Evolutionary conservation across 2,797 vertebrate species (phyloP).

Genomic region (Leucoraja ocellata): DNA sequence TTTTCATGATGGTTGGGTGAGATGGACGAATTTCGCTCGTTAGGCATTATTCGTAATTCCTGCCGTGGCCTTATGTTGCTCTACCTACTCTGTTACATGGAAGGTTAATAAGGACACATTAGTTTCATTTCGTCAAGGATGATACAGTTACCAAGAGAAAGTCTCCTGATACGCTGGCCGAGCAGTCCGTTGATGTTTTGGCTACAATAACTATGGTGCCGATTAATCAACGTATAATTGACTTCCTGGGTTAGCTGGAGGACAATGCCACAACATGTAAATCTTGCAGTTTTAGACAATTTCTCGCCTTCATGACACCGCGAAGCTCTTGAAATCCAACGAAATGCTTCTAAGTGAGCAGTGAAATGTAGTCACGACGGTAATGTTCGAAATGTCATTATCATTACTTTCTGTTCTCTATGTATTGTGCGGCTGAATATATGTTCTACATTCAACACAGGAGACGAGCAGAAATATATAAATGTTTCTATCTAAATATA

Average conservation of each 20-base stretch:
- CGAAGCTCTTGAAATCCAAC: no score
- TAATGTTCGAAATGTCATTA: background rate
- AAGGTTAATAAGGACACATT: background rate
- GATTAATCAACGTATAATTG: background rate
- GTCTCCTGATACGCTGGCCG: no score
- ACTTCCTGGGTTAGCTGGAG: background rate
- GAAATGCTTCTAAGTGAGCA: no score
- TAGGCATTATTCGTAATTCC: background rate
- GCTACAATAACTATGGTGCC: background rate
- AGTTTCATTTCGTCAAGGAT: background rate
- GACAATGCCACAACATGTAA: no score
- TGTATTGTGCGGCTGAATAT: background rate
- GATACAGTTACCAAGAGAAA: background rate
- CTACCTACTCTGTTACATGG: background rate
- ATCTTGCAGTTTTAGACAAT: no score
- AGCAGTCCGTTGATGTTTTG: background rate
- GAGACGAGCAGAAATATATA: background rate
- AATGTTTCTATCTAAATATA: background rate
- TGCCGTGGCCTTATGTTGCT: background rate
- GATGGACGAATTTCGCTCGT: background rate
- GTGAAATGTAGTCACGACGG: no score
- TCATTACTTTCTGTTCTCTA: background rate
- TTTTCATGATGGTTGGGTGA: background rate
- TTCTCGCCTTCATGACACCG: no score
- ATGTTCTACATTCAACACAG: background rate